Evolutionary conservation across 2,888 invertebrate species (phyloP), one percentile per base, ranked within the genome.

Genomic region (Sialis lutaria): DNA sequence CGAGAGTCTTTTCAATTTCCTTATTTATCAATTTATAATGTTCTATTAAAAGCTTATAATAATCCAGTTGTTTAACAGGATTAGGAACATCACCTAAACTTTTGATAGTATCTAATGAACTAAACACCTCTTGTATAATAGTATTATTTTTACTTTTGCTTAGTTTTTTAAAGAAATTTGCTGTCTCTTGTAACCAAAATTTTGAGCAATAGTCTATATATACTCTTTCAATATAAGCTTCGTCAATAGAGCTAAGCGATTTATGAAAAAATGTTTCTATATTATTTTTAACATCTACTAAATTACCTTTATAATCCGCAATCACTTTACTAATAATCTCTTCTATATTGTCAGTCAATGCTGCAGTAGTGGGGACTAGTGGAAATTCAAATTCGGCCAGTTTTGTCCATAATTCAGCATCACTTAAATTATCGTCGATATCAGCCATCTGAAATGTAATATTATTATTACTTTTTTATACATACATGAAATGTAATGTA

Each of bases 341-440:
- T n/a, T n/a, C n/a, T n/a, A n/a, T n/a, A n/a, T n/a, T n/a, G n/a
- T n/a, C n/a, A n/a, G n/a, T n/a, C n/a, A n/a, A n/a, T 45, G 84
- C 84, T 46, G 80, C 78, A 33, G 88, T 89, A 47, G 90, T 82
- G 33, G 89, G 88, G 67, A 83, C 81, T 50, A 79, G 76, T 47
- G 82, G 81, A 60, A 79, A 82, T 22, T 88, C 82, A 67, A 75
- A 77, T 64, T 82, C 80, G 49, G 75, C 71, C 51, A 84, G 69
- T 68, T 80, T 81, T n/a, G 74, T 74, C 54, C 82, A 75, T 53
- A 84, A 67, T 64, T 83, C 80, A 51, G 75, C 73, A 65, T 82
- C 81, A 59, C 75, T 74, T 68, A 81, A 70, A 64, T 71, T 75
- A 62, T 79, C 79, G 51, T 79, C 74, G 63, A 64, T 68, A 67